These are phyloP conservation scores for Xiphydria camelus DNA, from an alignment of 2,888 invertebrate genomes.

Conservation along the genomic window DNA sequence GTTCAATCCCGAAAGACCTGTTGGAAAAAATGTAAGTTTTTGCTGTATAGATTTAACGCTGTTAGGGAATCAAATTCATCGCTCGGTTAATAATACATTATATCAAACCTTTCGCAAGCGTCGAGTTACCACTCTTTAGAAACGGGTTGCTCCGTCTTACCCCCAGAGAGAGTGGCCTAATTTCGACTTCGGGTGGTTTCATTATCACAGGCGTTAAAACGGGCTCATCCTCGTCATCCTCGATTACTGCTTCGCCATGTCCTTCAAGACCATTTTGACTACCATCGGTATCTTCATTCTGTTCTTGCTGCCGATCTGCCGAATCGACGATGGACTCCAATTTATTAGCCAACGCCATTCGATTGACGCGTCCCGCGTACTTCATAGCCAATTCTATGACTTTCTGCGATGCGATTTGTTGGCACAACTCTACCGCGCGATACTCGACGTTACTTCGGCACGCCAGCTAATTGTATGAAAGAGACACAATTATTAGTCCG, in stretches of 20 bases:
- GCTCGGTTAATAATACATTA: constrained; percentile 41
- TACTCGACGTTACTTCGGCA: constrained; percentile 83
- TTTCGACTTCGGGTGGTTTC: constrained; percentile 39
- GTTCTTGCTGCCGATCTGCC: constrained; percentile 41
- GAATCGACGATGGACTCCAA: constrained; percentile 57
- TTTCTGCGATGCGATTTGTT: constrained; percentile 76
- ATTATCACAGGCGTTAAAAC: constrained; percentile 27
- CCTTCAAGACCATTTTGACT: constrained; percentile 25
- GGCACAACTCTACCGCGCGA: constrained; percentile 84
- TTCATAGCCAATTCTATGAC: constrained; percentile 84
- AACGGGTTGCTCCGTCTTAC: constrained; percentile 58
- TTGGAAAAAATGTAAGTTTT: constrained; percentile 9
- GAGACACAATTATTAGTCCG: constrained; percentile 13
- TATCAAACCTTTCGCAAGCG: constrained; percentile 29
- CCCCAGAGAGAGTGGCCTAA: constrained; percentile 44
- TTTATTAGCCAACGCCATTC: constrained; percentile 78
- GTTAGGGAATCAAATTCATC: no score
- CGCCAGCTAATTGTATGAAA: constrained; percentile 66
- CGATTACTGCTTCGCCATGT: constrained; percentile 13
- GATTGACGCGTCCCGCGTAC: constrained; percentile 80
- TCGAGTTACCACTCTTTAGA: constrained; percentile 53
- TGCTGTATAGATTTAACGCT: constrained; percentile 43
- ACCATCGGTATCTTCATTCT: constrained; percentile 40
- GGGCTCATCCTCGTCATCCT: constrained; percentile 28
- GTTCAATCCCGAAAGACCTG: constrained; percentile 36